These are phyloP conservation scores for Pelagia noctiluca DNA, from an alignment of 30 jellyfish, hydroid and myxozoan species.

Conservation along the genomic window DNA sequence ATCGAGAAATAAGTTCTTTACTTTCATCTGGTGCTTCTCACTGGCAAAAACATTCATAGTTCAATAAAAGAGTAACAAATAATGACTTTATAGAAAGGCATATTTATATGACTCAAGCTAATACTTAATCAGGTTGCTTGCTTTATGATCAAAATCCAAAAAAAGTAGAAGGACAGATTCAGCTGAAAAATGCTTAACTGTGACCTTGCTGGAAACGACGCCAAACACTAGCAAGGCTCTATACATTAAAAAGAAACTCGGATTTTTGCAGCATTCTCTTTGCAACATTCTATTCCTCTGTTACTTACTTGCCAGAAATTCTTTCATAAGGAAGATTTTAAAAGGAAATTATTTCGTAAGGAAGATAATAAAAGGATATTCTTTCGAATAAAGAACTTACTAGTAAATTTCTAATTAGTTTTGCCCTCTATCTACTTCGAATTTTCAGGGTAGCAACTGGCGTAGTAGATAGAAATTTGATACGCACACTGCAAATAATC, in stretches of 20 bases:
- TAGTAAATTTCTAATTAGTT: too few relatives aligned
- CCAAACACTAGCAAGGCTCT: too few relatives aligned
- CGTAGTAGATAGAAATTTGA: not conserved
- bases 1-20: conserved; percentile 78
- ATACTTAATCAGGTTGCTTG: not conserved
- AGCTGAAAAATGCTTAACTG: not conserved
- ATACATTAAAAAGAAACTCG: too few relatives aligned
- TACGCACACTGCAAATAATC: not conserved
- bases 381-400: too few relatives aligned
- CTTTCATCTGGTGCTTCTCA: conserved; percentile 82
- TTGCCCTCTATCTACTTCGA: too few relatives aligned
- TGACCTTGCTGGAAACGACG: too few relatives aligned
- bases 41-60: too few relatives aligned
- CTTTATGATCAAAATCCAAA: not conserved
- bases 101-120: not conserved
- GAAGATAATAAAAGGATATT: not conserved
- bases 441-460: not conserved
- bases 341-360: not conserved
- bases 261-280: too few relatives aligned
- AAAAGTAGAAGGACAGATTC: not conserved
- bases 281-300: too few relatives aligned
- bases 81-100: not conserved
- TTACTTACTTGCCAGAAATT: too few relatives aligned
- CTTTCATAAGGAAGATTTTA: not conserved
- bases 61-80: too few relatives aligned